Base-by-base conservation (phyloP, 1,140 invertebrate genomes). In the Bombus impatiens region DNA sequence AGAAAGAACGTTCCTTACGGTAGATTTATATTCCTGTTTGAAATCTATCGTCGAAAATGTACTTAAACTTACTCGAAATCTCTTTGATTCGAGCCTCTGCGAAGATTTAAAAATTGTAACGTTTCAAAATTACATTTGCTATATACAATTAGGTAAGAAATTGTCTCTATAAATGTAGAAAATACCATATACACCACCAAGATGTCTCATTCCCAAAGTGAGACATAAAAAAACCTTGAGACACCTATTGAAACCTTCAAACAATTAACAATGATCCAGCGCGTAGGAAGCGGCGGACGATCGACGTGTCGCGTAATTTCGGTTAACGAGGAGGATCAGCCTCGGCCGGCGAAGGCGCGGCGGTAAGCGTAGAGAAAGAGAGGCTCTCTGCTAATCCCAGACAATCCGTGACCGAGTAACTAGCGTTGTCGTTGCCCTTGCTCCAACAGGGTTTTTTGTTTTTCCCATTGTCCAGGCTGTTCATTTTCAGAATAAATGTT, bases 401-500 rank as follows among this genome's bases (percentile, higher is more conserved):
- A 82, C 75, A 89, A 90, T 81, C 86, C 80, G 59, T 89, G 86
- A 88, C 44, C 53, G 68, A 86, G 71, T 83, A 65, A 78, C 77
- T 76, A 32, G 53, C 53, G 25, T 82, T 12, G 62, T 80, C 35
- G 53, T 10, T 77, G 84, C 22, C 62, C 75, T 37, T 18, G 67
- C 22, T 12, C 15, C 18, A 44, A 83, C 40, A 62, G 35, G 67
- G 75, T 87, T 83, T 59, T 87, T 91, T 87, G 82, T 92, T 91
- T 92, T 86, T 67, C 76, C 71, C 44, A 40, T 80, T 70, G 80
- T 68, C 40, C 9, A 10, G 53, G 22, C 65, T 37, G 70, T 47
- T 88, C 47, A 87, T 87, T 89, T 89, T 79, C 77, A 87, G 78
- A 32, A 89, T 88, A 82, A 88, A 86, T 84, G 83, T 78, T 47